phyloP scores from a whole-genome alignment of 2,113 vertebrate species.

The Gopherus flavomarginatus region DNA sequence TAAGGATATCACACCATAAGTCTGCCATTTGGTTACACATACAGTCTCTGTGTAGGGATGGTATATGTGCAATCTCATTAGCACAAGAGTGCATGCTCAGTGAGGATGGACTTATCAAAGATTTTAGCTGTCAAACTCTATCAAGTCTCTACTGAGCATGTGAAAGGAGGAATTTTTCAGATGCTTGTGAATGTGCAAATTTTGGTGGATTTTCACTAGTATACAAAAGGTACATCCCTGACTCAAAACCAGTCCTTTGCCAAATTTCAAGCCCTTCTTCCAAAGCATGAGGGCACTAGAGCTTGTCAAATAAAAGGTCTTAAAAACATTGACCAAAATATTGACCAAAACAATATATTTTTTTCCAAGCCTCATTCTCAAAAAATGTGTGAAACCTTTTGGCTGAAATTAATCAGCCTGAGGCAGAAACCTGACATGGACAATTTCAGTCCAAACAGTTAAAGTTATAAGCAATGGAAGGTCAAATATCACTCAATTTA shows the following conservation, averaged over 20 bases:
- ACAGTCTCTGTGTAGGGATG: not conserved
- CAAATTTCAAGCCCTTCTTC: not conserved
- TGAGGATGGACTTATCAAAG: not conserved
- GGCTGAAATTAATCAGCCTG: not conserved
- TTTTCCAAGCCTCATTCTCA: not conserved
- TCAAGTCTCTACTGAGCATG: not conserved
- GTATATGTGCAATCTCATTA: not conserved
- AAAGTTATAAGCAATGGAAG: not conserved
- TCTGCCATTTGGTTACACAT: not conserved
- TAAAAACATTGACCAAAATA: not conserved
- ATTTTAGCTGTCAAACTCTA: not conserved
- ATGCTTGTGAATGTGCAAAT: not conserved
- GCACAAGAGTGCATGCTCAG: not conserved
- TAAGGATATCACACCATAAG: not conserved
- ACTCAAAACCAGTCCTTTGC: not conserved
- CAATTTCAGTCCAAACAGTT: not conserved
- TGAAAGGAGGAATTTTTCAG: not conserved
- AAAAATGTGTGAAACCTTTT: not conserved
- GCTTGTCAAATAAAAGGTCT: not conserved
- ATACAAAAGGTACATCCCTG: not conserved
- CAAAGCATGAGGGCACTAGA: not conserved
- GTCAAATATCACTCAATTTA: not conserved
- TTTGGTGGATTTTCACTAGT: fast-evolving
- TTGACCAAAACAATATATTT: not conserved
- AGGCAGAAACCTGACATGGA: not conserved